Evolutionary conservation across 2,888 invertebrate species (phyloP).

Genomic region (Zygothrica quintamaculata): DNA sequence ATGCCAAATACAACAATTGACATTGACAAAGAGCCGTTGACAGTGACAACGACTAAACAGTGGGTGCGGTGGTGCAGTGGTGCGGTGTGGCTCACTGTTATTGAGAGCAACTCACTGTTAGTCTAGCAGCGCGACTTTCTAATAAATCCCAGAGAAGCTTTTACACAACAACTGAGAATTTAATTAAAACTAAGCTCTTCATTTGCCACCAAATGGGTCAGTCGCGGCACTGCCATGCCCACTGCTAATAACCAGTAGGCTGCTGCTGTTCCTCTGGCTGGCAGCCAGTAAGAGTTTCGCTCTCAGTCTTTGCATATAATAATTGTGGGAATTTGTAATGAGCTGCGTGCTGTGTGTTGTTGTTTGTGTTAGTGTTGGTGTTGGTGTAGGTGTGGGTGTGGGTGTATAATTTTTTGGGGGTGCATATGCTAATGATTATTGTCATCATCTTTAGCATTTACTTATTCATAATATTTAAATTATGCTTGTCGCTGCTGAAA

Average conservation of each 20-base stretch:
- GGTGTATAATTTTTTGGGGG: too few relatives aligned
- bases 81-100: too few relatives aligned
- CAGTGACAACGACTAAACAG: constrained; percentile 17
- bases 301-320: constrained; percentile 25
- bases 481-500: constrained; percentile 48
- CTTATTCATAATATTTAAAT: constrained; percentile 64
- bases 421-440: constrained; percentile 73
- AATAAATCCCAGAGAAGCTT: constrained; percentile 59
- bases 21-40: constrained; percentile 58
- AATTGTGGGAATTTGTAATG: constrained; percentile 53
- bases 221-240: constrained; percentile 31
- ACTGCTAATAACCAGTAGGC: too few relatives aligned
- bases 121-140: constrained; percentile 41
- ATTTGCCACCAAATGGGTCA: constrained; percentile 35
- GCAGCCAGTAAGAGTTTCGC: constrained; percentile 24
- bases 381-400: too few relatives aligned
- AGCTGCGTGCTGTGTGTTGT: too few relatives aligned
- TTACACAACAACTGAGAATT: constrained; percentile 59
- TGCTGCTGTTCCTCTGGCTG: constrained; percentile 2
- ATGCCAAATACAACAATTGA: constrained; percentile 58
- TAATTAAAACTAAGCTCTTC: constrained; percentile 75
- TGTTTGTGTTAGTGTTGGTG: too few relatives aligned
- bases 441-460: constrained; percentile 63
- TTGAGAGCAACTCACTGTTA: too few relatives aligned
- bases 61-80: neutral